These are phyloP conservation scores for Nysson spinosus DNA, from an alignment of 2,888 invertebrate genomes.

Conservation along the genomic window DNA sequence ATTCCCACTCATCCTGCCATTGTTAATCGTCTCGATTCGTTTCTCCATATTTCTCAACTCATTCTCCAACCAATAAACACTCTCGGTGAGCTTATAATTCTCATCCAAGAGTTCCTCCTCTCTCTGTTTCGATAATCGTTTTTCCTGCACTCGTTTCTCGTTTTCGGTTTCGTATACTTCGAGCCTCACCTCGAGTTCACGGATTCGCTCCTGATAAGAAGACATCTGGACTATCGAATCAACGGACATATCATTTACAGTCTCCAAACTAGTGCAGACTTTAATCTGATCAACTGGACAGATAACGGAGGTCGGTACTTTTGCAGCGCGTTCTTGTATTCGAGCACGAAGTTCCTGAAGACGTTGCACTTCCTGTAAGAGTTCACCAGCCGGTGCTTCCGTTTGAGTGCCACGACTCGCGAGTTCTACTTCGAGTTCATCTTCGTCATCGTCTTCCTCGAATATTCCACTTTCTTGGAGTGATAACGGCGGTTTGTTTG, in stretches of 20 bases:
- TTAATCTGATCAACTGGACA: slow-evolving; percentile 20
- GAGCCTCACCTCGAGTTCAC: slow-evolving; percentile 64
- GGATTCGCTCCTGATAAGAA: slow-evolving; percentile 60
- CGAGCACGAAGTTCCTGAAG: slow-evolving; percentile 68
- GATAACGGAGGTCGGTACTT: slow-evolving; percentile 47
- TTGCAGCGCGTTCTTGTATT: slow-evolving; percentile 69
- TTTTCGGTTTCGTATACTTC: slow-evolving; percentile 52
- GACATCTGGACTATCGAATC: slow-evolving; percentile 38
- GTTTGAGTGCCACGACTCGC: slow-evolving; percentile 68
- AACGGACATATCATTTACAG: slow-evolving; percentile 13
- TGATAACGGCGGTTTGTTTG: slow-evolving; percentile 66
- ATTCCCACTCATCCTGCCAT: no score
- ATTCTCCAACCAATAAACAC: slow-evolving; percentile 62
- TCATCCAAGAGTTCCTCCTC: slow-evolving; percentile 69
- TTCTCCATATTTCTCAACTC: slow-evolving; percentile 35
- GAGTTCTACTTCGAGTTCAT: slow-evolving; percentile 64
- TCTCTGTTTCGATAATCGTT: slow-evolving; percentile 57
- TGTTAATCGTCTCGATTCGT: no score
- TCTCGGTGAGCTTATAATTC: slow-evolving; percentile 66
- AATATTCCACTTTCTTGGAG: slow-evolving; percentile 88
- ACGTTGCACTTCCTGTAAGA: slow-evolving; percentile 70
- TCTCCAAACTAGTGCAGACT: slow-evolving; percentile 9
- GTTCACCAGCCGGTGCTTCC: slow-evolving; percentile 68
- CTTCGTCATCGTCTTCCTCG: slow-evolving; percentile 80
- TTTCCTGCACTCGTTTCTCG: slow-evolving; percentile 46